Conservation (phyloP, 1,140 invertebrate genomes). For the Dolichoris vasculosae region DNA sequence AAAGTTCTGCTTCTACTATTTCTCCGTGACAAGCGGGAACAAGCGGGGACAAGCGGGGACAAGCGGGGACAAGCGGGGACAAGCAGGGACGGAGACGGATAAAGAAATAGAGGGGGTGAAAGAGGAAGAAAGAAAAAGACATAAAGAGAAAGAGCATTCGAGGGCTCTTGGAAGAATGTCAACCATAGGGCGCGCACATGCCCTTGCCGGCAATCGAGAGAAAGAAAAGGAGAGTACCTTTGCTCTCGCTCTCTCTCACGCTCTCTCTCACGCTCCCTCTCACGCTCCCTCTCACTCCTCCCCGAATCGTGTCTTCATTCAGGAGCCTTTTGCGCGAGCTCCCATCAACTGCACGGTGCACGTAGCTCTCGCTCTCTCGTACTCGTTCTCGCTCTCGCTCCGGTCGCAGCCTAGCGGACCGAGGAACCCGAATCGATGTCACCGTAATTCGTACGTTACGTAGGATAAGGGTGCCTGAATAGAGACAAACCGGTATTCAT, state of each 20-base stretch:
- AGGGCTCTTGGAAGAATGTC: conserved; percentile 60
- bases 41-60: neutral
- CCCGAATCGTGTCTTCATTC: conserved; percentile 49
- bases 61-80: neutral
- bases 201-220: conserved; percentile 49
- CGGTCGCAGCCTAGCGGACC: conserved; percentile 17
- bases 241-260: conserved; percentile 52
- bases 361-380: too few relatives aligned
- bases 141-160: conserved; percentile 51
- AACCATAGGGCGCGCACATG: conserved; percentile 59
- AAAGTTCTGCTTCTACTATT: neutral
- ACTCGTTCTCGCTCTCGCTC: too few relatives aligned
- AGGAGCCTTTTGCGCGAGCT: conserved; percentile 31
- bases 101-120: too few relatives aligned
- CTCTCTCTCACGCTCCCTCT: neutral
- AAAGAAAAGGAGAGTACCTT: conserved; percentile 57
- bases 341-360: conserved; percentile 20
- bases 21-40: neutral
- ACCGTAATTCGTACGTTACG: conserved; percentile 39
- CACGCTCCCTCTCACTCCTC: conserved; percentile 25
- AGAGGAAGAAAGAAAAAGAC: neutral
- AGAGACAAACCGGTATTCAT: conserved; percentile 65
- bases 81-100: too few relatives aligned
- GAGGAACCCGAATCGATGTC: conserved; percentile 38
- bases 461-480: conserved; percentile 46